phyloP scores from a whole-genome alignment of 2,797 vertebrate species.

The Buphagus erythrorhynchus region DNA sequence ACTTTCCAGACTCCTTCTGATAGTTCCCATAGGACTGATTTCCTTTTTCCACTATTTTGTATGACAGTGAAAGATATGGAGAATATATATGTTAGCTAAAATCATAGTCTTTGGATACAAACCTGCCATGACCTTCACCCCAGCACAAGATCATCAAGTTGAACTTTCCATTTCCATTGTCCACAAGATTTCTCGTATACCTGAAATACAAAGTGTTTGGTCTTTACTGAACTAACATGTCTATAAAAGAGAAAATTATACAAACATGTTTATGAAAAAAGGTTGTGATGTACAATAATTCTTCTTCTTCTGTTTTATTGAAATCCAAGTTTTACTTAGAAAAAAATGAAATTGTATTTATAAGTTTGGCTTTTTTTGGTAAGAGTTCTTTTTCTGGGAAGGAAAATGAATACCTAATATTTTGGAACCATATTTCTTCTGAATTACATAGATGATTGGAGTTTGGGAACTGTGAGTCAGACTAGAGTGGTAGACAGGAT shows the following conservation, averaged over 20 bases:
- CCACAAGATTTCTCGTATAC: constrained; percentile 95
- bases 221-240: background rate
- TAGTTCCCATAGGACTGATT: background rate
- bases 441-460: background rate
- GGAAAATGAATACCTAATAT: background rate
- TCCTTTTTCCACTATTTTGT: background rate
- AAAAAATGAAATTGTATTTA: background rate
- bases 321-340: background rate
- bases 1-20: background rate
- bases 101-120: background rate
- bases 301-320: background rate
- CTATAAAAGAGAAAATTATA: background rate
- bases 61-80: background rate
- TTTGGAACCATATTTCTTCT: background rate
- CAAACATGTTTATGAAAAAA: background rate
- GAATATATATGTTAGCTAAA: background rate
- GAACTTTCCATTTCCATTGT: constrained; percentile 95
- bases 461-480: constrained; percentile 35
- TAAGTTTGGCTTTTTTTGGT: background rate
- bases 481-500: background rate
- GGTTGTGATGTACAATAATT: background rate
- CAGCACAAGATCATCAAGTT: constrained; percentile 97
- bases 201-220: constrained; percentile 73
- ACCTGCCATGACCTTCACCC: constrained; percentile 99
- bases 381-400: background rate